phyloP scores from a whole-genome alignment of 2,113 vertebrate genomes.

The Brachyistius frenatus region DNA sequence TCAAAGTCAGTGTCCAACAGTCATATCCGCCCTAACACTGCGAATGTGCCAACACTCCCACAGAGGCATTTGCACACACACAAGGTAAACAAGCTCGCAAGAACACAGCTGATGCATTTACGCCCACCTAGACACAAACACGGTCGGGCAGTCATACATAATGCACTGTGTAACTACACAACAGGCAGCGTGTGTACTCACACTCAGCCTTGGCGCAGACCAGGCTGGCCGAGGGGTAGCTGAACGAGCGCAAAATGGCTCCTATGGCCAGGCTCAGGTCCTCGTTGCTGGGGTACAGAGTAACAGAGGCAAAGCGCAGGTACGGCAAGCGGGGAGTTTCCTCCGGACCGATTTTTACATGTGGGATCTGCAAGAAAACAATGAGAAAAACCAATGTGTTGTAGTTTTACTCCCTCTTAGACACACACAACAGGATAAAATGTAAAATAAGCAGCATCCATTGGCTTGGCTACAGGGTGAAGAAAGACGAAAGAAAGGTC shows the following conservation, averaged over 20 bases:
- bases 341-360: slow-evolving; percentile 94
- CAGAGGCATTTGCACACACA: slow-evolving; percentile 37
- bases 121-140: slow-evolving; percentile 44
- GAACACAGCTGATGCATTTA: slow-evolving; percentile 33
- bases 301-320: slow-evolving; percentile 93
- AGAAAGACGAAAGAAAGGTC: slow-evolving; percentile 36
- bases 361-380: slow-evolving; percentile 86
- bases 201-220: slow-evolving; percentile 96
- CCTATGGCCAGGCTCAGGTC: slow-evolving; percentile 93
- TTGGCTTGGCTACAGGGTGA: slow-evolving; percentile 27
- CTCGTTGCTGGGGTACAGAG: slow-evolving; percentile 94
- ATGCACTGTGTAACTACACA: slow-evolving; percentile 6
- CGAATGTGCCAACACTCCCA: slow-evolving; percentile 63
- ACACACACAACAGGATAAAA: slow-evolving; percentile 9
- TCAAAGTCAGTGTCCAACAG: slow-evolving; percentile 63
- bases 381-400: slow-evolving; percentile 9
- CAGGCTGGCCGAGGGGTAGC: slow-evolving; percentile 93
- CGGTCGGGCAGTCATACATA: slow-evolving; percentile 8
- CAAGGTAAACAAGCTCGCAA: slow-evolving; percentile 28
- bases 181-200: slow-evolving; percentile 79
- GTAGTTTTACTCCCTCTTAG: slow-evolving; percentile 19
- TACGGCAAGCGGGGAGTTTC: slow-evolving; percentile 93
- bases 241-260: slow-evolving; percentile 93
- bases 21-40: slow-evolving; percentile 57
- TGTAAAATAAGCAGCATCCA: slow-evolving; percentile 32